A percentile compares a stretch with the other conserved stretches of the same genome.
phyloP scores from a whole-genome alignment of 2,797 vertebrate genomes.

The Lepidocolaptes lacrymiger region DNA sequence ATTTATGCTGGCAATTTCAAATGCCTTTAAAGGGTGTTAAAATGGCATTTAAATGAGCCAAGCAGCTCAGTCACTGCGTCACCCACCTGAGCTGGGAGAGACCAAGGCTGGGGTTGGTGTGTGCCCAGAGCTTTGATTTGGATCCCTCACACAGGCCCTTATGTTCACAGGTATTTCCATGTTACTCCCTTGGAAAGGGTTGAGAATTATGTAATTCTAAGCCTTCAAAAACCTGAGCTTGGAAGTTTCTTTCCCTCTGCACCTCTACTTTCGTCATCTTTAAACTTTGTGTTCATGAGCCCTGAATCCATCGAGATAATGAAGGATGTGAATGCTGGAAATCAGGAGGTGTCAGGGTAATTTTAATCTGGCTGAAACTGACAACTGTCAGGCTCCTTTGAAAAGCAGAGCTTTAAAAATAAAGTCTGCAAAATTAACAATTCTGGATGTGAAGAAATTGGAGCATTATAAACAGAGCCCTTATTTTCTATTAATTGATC shows the following conservation, averaged over 20 bases:
- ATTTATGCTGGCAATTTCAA: neutral
- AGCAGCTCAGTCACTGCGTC: neutral
- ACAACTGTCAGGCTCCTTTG: constrained; percentile 16
- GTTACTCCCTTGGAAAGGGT: neutral
- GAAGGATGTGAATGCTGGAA: constrained; percentile 2
- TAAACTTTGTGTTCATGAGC: neutral
- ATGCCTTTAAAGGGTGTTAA: neutral
- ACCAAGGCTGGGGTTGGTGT: neutral
- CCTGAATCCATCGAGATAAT: neutral
- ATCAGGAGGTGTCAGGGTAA: constrained; percentile 5
- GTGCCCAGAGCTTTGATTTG: neutral
- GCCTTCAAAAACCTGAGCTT: neutral
- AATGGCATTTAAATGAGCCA: neutral
- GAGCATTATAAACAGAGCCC: neutral
- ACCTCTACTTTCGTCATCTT: neutral
- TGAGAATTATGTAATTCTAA: neutral
- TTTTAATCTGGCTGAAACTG: constrained; percentile 32
- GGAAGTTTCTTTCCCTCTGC: neutral
- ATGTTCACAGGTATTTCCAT: neutral
- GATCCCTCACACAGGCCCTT: neutral
- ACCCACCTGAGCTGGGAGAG: neutral
- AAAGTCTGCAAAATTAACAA: neutral
- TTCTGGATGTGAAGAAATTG: neutral
- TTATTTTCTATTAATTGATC: neutral
- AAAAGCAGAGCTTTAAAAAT: constrained; percentile 2